Evolutionary conservation across 2,888 invertebrate genomes (phyloP).

Genomic region (Parasteatoda lunata): DNA sequence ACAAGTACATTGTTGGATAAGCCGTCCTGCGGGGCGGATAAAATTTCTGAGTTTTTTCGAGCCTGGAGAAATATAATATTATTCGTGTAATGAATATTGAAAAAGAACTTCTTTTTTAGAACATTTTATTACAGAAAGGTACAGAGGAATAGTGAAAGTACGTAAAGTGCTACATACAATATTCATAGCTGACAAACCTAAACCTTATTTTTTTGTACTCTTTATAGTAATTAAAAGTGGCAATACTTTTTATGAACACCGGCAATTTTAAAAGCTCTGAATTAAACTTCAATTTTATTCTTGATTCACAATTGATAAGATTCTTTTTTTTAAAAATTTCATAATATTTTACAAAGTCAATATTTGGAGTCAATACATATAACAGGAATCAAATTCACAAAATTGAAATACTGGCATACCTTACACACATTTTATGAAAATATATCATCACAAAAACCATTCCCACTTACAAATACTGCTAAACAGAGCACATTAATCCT

Average conservation of each 20-base stretch:
- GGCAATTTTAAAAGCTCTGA: constrained; percentile 1
- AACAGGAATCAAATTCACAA: constrained; percentile 27
- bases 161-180: constrained; percentile 41
- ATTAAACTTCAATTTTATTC: not conserved
- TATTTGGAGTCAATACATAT: not conserved
- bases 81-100: no score
- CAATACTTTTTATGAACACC: constrained; percentile 8
- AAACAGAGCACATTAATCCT: constrained; percentile 14
- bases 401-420: constrained; percentile 4
- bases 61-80: no score
- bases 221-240: constrained; percentile 1
- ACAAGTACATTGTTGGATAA: no score
- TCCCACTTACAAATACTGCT: constrained; percentile 7
- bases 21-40: no score
- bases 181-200: constrained; percentile 49
- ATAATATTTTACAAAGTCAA: constrained; percentile 17
- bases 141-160: constrained; percentile 26
- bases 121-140: constrained; percentile 53
- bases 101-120: not conserved
- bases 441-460: constrained; percentile 43
- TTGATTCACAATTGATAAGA: not conserved
- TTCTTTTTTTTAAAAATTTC: not conserved
- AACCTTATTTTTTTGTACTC: not conserved
- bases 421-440: constrained; percentile 40
- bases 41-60: no score